These are phyloP conservation scores for Mus spicilegus DNA, from an alignment of 2,113 vertebrate species.

Conservation along the genomic window DNA sequence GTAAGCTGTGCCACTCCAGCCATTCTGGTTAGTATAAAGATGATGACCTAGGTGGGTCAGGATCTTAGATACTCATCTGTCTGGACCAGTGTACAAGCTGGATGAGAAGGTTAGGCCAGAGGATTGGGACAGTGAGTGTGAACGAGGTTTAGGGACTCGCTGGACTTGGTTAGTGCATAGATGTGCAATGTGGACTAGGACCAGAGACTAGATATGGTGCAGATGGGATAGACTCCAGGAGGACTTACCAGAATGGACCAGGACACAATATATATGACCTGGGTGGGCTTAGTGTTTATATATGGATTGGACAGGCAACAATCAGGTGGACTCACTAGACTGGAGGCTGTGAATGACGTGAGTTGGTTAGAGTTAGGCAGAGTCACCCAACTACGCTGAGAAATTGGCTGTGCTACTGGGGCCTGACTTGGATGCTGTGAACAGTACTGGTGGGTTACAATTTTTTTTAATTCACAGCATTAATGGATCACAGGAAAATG, in stretches of 20 bases:
- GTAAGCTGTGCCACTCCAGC: neutral
- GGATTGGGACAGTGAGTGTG: rapidly evolving
- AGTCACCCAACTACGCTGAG: neutral
- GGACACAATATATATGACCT: neutral
- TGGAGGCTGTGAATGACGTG: neutral
- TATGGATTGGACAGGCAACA: neutral
- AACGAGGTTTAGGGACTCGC: neutral
- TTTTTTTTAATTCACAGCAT: neutral
- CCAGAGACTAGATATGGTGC: neutral
- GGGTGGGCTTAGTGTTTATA: too few species aligned
- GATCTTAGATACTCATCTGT: neutral
- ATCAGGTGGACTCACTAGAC: neutral
- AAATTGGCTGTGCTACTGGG: neutral
- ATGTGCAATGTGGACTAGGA: neutral
- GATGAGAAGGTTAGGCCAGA: neutral
- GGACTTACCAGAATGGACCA: neutral
- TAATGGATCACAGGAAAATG: neutral
- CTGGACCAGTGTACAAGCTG: neutral
- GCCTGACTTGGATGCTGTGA: neutral
- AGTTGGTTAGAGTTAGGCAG: neutral
- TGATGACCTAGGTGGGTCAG: neutral
- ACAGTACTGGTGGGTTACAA: neutral
- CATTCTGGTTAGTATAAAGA: neutral
- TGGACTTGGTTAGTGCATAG: neutral
- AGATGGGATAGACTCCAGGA: neutral